These are phyloP conservation scores for Chromobotia macracanthus DNA, from an alignment of 2,797 vertebrate species.

Conservation along the genomic window DNA sequence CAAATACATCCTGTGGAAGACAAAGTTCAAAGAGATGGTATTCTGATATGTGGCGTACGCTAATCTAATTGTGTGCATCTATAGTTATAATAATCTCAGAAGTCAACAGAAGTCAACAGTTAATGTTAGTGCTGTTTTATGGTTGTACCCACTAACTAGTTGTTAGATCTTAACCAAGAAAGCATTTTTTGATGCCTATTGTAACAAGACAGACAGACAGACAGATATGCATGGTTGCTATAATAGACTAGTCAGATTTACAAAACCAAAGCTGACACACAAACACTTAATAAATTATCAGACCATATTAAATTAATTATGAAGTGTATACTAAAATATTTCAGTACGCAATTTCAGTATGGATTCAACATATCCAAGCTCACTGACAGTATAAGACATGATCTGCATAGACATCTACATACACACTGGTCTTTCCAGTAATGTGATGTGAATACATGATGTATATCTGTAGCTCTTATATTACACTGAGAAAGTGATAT, in stretches of 20 bases:
- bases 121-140: background rate
- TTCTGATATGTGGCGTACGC: constrained; percentile 27
- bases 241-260: background rate
- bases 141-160: background rate
- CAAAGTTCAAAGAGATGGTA: constrained; percentile 43
- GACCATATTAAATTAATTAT: too few relatives aligned
- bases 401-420: constrained; percentile 12
- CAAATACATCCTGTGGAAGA: constrained; percentile 44
- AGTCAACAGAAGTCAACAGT: background rate
- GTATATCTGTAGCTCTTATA: constrained; percentile 29
- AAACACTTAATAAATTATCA: too few relatives aligned
- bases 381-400: constrained; percentile 12
- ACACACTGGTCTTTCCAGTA: constrained; percentile 11
- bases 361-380: constrained; percentile 7
- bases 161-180: background rate
- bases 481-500: constrained; percentile 14
- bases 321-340: too few relatives aligned
- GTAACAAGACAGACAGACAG: background rate
- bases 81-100: background rate
- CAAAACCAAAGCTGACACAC: too few relatives aligned
- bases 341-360: constrained; percentile 6
- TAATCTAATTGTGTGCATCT: constrained; percentile 7
- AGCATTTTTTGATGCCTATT: background rate
- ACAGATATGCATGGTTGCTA: background rate
- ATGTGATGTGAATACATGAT: constrained; percentile 40